phyloP scores from a whole-genome alignment of 2,888 invertebrate genomes.

The Ichneumoninae sp. region DNA sequence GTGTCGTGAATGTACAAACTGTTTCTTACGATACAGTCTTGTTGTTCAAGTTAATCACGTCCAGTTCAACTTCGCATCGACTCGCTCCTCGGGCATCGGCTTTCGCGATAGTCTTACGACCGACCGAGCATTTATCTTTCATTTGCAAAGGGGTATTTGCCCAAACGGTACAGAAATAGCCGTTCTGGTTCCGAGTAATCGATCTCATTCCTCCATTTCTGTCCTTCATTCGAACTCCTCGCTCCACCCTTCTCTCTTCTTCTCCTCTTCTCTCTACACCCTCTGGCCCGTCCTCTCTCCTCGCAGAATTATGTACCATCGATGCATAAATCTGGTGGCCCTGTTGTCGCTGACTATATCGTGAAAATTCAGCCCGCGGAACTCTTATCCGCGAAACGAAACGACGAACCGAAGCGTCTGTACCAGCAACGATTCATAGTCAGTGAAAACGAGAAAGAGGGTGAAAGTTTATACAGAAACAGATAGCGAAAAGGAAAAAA shows the following conservation, averaged over 20 bases:
- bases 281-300: conserved; percentile 18
- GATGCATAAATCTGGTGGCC: conserved; percentile 59
- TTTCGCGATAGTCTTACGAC: conserved; percentile 30
- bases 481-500: conserved; percentile 52
- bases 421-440: conserved; percentile 1
- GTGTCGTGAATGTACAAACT: too few relatives aligned
- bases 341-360: conserved; percentile 46
- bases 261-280: background rate
- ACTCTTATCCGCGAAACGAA: conserved; percentile 23
- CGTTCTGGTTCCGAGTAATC: conserved; percentile 21
- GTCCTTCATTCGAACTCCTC: conserved; percentile 23
- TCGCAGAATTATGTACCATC: conserved; percentile 51
- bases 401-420: conserved; percentile 37
- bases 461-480: conserved; percentile 12
- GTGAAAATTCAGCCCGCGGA: conserved; percentile 56
- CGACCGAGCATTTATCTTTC: conserved; percentile 55
- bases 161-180: conserved; percentile 58
- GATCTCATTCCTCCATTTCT: background rate
- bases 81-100: conserved; percentile 49
- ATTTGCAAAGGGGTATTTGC: conserved; percentile 53
- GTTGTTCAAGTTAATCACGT: conserved; percentile 35
- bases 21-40: conserved; percentile 12
- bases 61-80: conserved; percentile 32
- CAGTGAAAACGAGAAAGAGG: conserved; percentile 29
- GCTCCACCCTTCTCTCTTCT: background rate